Evolutionary conservation across 2,113 vertebrate species (phyloP), one percentile per base, ranked within the genome.

Genomic region (Sander lucioperca): DNA sequence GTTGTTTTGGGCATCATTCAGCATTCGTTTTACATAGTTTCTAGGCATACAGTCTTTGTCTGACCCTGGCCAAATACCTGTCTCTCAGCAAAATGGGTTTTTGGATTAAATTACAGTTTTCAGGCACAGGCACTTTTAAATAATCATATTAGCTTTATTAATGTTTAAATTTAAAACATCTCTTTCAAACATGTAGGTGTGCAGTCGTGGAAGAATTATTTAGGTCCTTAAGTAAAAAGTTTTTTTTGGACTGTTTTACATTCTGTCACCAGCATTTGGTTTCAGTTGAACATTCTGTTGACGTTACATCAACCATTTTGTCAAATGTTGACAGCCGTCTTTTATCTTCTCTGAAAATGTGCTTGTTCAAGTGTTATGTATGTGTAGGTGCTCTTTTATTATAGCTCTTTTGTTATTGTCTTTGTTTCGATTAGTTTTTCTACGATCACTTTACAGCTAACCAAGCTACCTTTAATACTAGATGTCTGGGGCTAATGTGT

Each of bases 21-120:
- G 58, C 86, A 86, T 92, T 92, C 89, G 77, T 88, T 69, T 56
- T 45, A 67, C 77, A 65, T 77, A 85, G 73, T 88, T 85, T 87
- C 68, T 45, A 11, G 11, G 65, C 66, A 85, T 75, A 76, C 15
- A 36, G 43, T 85, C 59, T 74, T 67, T 56, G 63, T 63, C 56
- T 39, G 70, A 57, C 61, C 43, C 33, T 2, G 62, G 72, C 77
- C 75, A 90, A 75, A 86, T 91, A 83, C 82, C 75, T 4, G 59
- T 88, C 88, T 85, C 57, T 89, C 79, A 79, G 56, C 71, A 69
- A 74, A 88, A 72, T 64, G 39, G 18, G 18, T 56, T 63, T 64
- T 73, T 47, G 45, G 25, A 77, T 84, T 67, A 43, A 10, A 43
- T 43, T 43, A 43, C 39, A 43, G 10, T 33, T 33, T 33, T 33